Conservation (phyloP, 2,113 vertebrate species). For the Pedionomus torquatus region DNA sequence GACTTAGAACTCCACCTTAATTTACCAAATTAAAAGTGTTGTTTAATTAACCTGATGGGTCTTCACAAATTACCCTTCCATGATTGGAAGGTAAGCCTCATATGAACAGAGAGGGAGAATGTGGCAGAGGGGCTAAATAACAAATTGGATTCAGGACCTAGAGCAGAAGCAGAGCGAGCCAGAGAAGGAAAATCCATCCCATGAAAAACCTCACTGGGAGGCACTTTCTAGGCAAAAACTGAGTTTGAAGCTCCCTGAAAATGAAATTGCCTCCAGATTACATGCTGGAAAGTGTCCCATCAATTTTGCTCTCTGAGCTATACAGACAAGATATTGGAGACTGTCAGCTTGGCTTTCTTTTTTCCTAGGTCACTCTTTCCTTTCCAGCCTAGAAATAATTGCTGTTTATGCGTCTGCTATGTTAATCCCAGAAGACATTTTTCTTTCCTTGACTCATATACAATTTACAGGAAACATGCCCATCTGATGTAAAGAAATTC, state of each 20-base stretch:
- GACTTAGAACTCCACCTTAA: not conserved
- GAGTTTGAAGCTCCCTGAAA: not conserved
- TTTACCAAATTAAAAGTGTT: not conserved
- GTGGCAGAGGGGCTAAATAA: not conserved
- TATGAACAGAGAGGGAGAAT: not conserved
- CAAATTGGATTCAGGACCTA: not conserved
- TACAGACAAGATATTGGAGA: not conserved
- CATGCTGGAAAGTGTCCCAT: not conserved
- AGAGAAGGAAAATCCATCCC: not conserved
- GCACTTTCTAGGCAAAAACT: not conserved
- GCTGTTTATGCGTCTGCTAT: constrained; percentile 12
- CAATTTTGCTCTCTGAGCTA: not conserved
- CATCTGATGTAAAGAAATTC: not conserved
- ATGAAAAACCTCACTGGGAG: not conserved
- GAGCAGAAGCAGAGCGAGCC: not conserved
- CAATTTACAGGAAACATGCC: not conserved
- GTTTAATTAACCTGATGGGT: not conserved
- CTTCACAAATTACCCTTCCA: not conserved
- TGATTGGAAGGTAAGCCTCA: not conserved
- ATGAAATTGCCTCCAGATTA: not conserved
- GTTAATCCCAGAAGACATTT: not conserved
- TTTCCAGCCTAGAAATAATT: not conserved
- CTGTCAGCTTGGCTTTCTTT: not conserved
- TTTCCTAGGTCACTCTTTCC: not conserved
- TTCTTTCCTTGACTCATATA: not conserved